Conservation (phyloP, 2,113 vertebrate genomes). For the Anseranas semipalmata region DNA sequence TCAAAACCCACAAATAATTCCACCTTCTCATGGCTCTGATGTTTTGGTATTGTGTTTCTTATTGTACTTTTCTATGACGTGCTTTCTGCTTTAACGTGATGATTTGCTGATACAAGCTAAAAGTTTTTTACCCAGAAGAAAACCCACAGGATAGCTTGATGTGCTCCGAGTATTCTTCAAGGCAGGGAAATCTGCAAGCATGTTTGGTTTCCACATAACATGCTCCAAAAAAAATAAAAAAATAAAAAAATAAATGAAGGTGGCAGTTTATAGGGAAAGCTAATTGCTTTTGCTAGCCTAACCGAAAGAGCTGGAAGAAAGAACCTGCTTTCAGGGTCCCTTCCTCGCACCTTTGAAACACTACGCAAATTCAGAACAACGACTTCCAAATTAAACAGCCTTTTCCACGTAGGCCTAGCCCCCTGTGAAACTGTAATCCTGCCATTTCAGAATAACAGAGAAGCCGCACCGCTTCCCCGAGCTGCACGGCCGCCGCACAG, state of each 20-base stretch:
- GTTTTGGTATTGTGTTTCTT: not conserved
- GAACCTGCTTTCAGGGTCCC: not conserved
- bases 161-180: not conserved
- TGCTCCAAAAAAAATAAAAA: accelerated
- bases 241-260: too few relatives aligned
- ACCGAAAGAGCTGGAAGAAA: not conserved
- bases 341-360: not conserved
- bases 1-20: not conserved
- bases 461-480: not conserved
- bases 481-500: not conserved
- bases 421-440: not conserved
- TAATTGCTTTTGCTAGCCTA: not conserved
- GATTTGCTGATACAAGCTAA: not conserved
- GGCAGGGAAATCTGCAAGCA: not conserved
- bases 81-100: not conserved
- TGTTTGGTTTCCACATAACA: not conserved
- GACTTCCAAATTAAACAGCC: not conserved
- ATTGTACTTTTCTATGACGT: not conserved
- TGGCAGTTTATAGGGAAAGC: not conserved
- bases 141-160: not conserved
- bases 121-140: not conserved
- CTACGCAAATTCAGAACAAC: not conserved
- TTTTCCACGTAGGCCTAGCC: not conserved
- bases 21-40: not conserved
- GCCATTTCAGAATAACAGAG: not conserved